Base-by-base conservation (phyloP, 1,140 invertebrate species). In the Arion vulgaris region DNA sequence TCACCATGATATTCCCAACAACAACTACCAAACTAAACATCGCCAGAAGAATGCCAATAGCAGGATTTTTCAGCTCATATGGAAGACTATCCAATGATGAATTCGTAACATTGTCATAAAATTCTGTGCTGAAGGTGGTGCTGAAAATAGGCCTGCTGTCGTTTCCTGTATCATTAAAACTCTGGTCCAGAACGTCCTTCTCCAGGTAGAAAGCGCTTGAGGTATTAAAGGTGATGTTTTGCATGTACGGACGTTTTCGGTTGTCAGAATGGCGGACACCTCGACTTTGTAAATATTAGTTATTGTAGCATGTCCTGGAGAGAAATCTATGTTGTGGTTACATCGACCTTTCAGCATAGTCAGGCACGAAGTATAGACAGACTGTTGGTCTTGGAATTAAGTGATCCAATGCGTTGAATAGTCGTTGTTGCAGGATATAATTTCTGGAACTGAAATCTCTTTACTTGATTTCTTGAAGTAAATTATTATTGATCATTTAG, bases 1-100 rank as follows among this genome's bases (percentile, higher is more conserved):
- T 98, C 4, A 99, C 98, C 79, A 99, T 93, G 66, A 97, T 94
- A 93, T 99, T 99, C 28, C 98, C 98, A 28, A 88, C 93, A 23
- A 98, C 94, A 0, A 97, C 96, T 68, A 96, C 95, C 49, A 97
- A 89, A 77, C 97, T 97, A 85, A 97, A 97, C 13, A 88, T 77
- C 0, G 87, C 85, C 39, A 92, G 83, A 34, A 90, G 49, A 32
- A 90, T 69, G 23, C 87, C 89, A 49, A 91, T 69, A 11, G 81
- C 80, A 2, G 90, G 89, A 71, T 88, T 85, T 82, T 87, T 85
- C 28, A 86, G 57, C 34, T 87, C 81, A 57, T 78, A 83, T 2
- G 51, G 32, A 34, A 62, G 26, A 15, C 38, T 45, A 4, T 83
- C 76, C 66, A 83, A 83, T 32, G 79, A 66, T 71, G 53, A 41